Percentiles rank a stretch among this genome's conserved stretches.
These are phyloP conservation scores for Strigops habroptila DNA, from an alignment of 2,113 vertebrate species.

Conservation along the genomic window DNA sequence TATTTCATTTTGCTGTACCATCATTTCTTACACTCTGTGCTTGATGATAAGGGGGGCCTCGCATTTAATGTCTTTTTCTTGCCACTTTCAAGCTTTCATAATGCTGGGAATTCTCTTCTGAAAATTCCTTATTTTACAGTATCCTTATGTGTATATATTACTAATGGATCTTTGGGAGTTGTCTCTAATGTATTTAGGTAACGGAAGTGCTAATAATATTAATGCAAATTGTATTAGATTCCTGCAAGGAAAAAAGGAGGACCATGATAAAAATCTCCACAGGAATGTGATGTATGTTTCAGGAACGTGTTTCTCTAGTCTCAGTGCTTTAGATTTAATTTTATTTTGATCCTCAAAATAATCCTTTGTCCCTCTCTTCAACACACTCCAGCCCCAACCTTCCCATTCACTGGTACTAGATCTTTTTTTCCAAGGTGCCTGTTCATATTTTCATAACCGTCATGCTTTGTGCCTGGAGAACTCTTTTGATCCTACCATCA, in stretches of 20 bases:
- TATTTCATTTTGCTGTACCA: not conserved
- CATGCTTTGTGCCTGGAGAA: not conserved
- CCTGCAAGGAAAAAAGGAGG: not conserved
- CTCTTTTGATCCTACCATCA: constrained; percentile 31
- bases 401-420: not conserved
- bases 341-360: constrained; percentile 34
- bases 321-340: constrained; percentile 10
- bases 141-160: not conserved
- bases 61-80: not conserved
- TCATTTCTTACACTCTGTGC: not conserved
- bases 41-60: not conserved
- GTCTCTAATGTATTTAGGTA: not conserved
- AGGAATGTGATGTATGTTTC: constrained; percentile 10
- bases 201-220: not conserved
- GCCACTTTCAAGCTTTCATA: not conserved
- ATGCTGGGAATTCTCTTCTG: not conserved
- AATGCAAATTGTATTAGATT: not conserved
- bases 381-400: not conserved
- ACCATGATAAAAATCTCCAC: not conserved
- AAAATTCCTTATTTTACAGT: not conserved
- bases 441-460: constrained; percentile 2
- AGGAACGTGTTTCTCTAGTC: constrained; percentile 4
- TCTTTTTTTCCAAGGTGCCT: not conserved
- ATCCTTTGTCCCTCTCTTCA: not conserved
- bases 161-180: not conserved